A percentile compares a stretch with the other conserved stretches of the same genome.
Conservation (phyloP, 2,797 vertebrate genomes). For the Tokudaia muenninki region DNA sequence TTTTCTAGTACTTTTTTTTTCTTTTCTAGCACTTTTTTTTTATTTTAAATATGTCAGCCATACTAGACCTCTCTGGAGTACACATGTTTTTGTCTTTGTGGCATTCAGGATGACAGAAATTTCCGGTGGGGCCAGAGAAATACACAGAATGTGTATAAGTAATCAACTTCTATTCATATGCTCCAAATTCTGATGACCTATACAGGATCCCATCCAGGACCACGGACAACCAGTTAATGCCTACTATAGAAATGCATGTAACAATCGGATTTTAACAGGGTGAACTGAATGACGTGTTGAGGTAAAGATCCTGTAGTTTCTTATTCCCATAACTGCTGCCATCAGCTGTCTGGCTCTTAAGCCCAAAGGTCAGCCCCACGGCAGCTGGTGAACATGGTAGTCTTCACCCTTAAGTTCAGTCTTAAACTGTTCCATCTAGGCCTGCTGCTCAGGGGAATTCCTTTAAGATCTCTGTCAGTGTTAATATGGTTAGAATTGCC, state of each 20-base stretch:
- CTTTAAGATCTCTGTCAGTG: not conserved
- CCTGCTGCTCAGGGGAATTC: not conserved
- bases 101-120: not conserved
- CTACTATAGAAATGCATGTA: not conserved
- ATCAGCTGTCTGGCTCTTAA: not conserved
- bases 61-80: not conserved
- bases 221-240: not conserved
- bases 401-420: not conserved
- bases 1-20: no score
- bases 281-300: not conserved
- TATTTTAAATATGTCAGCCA: not conserved
- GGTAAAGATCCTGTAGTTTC: not conserved
- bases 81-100: not conserved
- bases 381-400: not conserved
- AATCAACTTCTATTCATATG: not conserved
- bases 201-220: not conserved
- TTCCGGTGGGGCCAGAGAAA: not conserved
- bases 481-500: not conserved
- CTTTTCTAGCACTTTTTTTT: not conserved
- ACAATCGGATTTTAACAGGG: not conserved
- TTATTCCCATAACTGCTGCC: conserved; percentile 49
- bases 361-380: not conserved
- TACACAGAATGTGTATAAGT: not conserved
- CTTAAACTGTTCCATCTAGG: not conserved
- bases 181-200: not conserved